phyloP scores from a whole-genome alignment of 2,797 vertebrate species.

The Anomalospiza imberbis region DNA sequence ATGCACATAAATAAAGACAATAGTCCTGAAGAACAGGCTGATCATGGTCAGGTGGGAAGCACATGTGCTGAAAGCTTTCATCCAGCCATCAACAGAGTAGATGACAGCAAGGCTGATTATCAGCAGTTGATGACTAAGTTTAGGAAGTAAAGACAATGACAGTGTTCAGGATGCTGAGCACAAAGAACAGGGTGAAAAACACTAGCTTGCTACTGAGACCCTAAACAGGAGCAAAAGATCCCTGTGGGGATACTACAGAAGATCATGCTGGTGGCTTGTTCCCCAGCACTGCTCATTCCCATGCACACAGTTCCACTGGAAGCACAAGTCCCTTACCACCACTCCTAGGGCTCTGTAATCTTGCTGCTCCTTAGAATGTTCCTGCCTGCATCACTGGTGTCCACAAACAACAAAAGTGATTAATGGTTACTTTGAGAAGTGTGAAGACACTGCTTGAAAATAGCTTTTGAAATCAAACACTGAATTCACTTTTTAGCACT shows the following conservation, averaged over 20 bases:
- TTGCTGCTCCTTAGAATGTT: neutral
- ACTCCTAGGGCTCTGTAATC: neutral
- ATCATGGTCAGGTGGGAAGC: neutral
- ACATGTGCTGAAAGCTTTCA: neutral
- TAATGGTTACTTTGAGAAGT: neutral
- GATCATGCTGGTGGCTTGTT: neutral
- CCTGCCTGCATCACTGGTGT: neutral
- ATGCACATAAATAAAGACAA: neutral
- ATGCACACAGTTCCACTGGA: neutral
- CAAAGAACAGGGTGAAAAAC: neutral
- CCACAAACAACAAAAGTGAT: neutral
- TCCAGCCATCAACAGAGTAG: neutral
- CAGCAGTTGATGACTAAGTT: neutral
- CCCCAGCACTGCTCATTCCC: neutral
- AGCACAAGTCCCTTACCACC: neutral
- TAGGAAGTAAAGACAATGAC: neutral
- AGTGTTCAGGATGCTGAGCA: neutral
- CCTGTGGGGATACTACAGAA: neutral
- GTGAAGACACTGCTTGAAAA: neutral
- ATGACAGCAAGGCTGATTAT: neutral
- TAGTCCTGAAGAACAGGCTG: neutral
- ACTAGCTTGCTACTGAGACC: neutral
- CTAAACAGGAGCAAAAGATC: neutral
- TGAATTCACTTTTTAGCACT: neutral
- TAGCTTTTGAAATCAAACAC: neutral